Base-by-base conservation (phyloP, 1,140 invertebrate genomes). In the Steinernema khuongi region DNA sequence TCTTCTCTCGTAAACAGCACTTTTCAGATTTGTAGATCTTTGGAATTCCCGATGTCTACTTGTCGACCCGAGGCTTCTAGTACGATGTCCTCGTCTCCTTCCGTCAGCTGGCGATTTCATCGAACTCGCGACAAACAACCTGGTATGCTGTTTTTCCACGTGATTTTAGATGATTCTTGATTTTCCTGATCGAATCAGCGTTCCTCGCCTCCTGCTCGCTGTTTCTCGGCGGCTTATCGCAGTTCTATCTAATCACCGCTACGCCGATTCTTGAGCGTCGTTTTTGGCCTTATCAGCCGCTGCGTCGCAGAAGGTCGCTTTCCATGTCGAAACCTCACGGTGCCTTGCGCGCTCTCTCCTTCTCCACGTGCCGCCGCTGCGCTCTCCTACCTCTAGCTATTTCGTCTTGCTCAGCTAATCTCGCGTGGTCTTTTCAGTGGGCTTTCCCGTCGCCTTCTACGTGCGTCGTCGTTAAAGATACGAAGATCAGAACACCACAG, bases 211-310 rank as follows among this genome's bases (percentile, higher is more conserved):
- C n/a, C n/a, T n/a, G n/a, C n/a, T n/a, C n/a, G n/a, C n/a, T n/a
- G n/a, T n/a, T n/a, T n/a, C n/a, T n/a, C n/a, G n/a, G n/a, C n/a
- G n/a, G n/a, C n/a, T n/a, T n/a, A n/a, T n/a, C n/a, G n/a, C n/a
- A n/a, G n/a, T n/a, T n/a, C n/a, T n/a, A 60, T 60, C 50, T 7
- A 60, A 60, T 60, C 50, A 17, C 22, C 26, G 22, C 4, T 26
- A 22, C 26, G 14, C 50, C 4, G 22, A 41, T n/a, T n/a, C n/a
- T n/a, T n/a, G n/a, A n/a, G n/a, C 50, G 36, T 41, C n/a, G 7
- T n/a, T 41, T n/a, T 41, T 41, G 36, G 36, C n/a, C 50, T 60
- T 60, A 60, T 60, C 50, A 60, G 50, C 50, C 50, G 50, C 26
- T 60, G 14, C 7, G 14, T 60, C 14, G 14, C 50, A n/a, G 7